Percentiles rank a stretch among this genome's conserved stretches.
Conservation (phyloP, 2,888 invertebrate species). For the Fissipunctia ypsillon region DNA sequence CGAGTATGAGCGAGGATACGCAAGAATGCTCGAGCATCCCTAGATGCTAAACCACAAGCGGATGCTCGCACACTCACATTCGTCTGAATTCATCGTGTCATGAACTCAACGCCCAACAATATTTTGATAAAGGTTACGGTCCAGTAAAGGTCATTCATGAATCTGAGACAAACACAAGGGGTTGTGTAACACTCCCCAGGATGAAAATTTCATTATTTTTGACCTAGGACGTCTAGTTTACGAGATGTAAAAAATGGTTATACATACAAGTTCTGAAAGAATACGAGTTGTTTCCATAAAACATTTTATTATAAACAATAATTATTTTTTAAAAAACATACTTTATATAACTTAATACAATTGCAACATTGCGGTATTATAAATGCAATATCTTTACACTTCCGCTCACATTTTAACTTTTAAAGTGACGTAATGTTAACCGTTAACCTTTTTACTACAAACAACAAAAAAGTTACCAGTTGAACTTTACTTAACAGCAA, state of each 20-base stretch:
- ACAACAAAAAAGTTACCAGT: slow-evolving; percentile 50
- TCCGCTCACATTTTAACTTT: slow-evolving; percentile 67
- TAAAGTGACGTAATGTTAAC: slow-evolving; percentile 50
- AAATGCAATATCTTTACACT: slow-evolving; percentile 84
- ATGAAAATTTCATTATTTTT: too few relatives aligned
- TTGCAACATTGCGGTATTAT: slow-evolving; percentile 86
- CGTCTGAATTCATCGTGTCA: too few relatives aligned
- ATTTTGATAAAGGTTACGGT: too few relatives aligned
- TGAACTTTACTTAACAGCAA: slow-evolving; percentile 57
- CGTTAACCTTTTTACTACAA: slow-evolving; percentile 50
- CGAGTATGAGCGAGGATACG: neutral
- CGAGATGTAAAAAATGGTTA: too few relatives aligned
- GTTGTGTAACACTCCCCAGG: too few relatives aligned
- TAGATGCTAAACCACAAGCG: neutral
- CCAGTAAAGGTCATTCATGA: too few relatives aligned
- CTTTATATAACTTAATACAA: slow-evolving; percentile 83
- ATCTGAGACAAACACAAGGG: too few relatives aligned
- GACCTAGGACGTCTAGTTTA: too few relatives aligned
- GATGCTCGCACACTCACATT: too few relatives aligned
- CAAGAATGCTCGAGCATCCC: neutral
- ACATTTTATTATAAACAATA: slow-evolving; percentile 90
- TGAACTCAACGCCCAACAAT: too few relatives aligned
- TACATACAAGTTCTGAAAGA: slow-evolving; percentile 21
- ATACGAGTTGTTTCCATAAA: slow-evolving; percentile 74
- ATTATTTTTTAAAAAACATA: slow-evolving; percentile 86